A percentile compares a stretch with the other conserved stretches of the same genome.
These are phyloP conservation scores for Bradypus variegatus DNA, from an alignment of 2,797 vertebrate genomes.

Conservation along the genomic window DNA sequence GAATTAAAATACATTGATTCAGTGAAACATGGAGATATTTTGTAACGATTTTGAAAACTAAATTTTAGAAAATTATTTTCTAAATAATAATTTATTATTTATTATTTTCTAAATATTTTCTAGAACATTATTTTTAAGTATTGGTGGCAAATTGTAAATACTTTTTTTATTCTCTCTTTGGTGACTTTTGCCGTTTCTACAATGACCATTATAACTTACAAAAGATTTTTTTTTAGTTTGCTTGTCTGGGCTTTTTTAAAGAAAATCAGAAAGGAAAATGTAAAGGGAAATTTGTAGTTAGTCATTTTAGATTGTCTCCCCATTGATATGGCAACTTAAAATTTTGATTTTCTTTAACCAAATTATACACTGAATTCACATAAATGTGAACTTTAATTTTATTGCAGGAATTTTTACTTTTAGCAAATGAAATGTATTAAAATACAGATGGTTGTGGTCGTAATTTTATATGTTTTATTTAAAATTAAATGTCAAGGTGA, in stretches of 20 bases:
- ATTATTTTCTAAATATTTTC: no score
- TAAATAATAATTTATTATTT: background rate
- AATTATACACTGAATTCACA: background rate
- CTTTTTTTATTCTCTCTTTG: background rate
- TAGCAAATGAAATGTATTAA: constrained; percentile 8
- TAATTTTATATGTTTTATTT: background rate
- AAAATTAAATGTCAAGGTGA: background rate
- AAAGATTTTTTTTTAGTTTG: background rate
- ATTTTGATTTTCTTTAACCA: background rate
- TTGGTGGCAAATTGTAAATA: background rate
- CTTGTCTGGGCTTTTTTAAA: background rate
- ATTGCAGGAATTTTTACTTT: background rate
- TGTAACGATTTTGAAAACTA: background rate
- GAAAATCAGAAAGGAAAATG: background rate
- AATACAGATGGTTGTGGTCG: background rate
- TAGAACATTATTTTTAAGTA: background rate
- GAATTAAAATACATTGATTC: background rate
- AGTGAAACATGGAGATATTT: background rate
- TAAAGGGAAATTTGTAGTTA: background rate
- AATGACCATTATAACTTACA: background rate
- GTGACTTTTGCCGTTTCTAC: background rate
- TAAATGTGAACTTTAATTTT: background rate
- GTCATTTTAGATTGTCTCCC: background rate
- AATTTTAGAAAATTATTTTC: background rate
- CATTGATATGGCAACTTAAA: background rate